phyloP scores from a whole-genome alignment of 2,888 invertebrate genomes.

The Ctena decussata region DNA sequence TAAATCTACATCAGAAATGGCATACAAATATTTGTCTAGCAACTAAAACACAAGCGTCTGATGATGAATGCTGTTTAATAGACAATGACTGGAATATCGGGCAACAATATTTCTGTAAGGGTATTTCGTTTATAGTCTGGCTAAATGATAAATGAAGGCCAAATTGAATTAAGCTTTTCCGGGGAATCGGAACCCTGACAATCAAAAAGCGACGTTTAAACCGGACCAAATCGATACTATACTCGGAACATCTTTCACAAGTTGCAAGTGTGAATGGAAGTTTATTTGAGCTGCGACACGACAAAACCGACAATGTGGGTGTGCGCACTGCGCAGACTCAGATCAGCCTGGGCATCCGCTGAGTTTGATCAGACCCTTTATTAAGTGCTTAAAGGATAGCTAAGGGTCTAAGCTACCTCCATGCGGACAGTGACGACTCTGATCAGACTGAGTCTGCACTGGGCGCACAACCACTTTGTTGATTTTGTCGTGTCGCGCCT shows the following conservation, averaged over 20 bases:
- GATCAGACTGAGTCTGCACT: too few species aligned
- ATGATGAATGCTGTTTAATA: neutral
- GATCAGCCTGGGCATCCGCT: too few species aligned
- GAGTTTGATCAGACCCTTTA: too few species aligned
- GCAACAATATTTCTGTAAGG: neutral
- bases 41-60: neutral
- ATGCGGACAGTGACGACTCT: too few species aligned
- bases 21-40: neutral
- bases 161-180: slow-evolving; percentile 10
- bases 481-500: too few species aligned
- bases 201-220: slow-evolving; percentile 5
- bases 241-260: slow-evolving; percentile 1
- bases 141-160: slow-evolving; percentile 5
- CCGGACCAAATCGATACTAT: neutral
- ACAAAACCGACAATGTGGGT: too few species aligned
- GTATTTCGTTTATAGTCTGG: slow-evolving; percentile 8
- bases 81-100: neutral
- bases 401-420: too few species aligned
- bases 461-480: too few species aligned
- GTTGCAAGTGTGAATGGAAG: neutral
- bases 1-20: neutral
- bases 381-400: too few species aligned
- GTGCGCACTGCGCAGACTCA: too few species aligned
- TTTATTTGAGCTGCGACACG: too few species aligned
- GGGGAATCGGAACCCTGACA: neutral